Conservation (phyloP, 1,140 invertebrate species). For the Sarcophaga peregrina region DNA sequence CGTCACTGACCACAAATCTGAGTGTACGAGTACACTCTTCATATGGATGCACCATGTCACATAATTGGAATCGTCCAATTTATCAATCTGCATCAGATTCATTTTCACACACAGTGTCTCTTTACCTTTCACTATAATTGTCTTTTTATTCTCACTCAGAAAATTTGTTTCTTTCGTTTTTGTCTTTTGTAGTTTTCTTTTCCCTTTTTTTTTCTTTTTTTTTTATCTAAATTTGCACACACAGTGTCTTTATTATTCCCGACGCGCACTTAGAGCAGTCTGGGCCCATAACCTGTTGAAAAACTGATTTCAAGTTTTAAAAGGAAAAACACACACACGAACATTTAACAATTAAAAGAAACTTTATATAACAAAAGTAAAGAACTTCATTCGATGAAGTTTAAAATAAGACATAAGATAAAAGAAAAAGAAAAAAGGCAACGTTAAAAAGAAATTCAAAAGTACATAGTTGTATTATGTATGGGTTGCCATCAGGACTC, state of each 20-base stretch:
- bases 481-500: too few species aligned
- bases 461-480: too few species aligned
- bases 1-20: too few species aligned
- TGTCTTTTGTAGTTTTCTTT: not conserved
- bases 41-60: too few species aligned
- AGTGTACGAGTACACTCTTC: too few species aligned
- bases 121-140: too few species aligned
- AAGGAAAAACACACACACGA: not conserved
- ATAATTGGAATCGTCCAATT: too few species aligned
- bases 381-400: not conserved
- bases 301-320: not conserved
- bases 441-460: too few species aligned
- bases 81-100: too few species aligned
- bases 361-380: not conserved
- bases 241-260: not conserved
- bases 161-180: too few species aligned
- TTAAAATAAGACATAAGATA: too few species aligned
- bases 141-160: too few species aligned
- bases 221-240: not conserved
- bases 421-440: not conserved
- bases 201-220: not conserved
- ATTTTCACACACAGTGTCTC: conserved; percentile 10
- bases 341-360: not conserved
- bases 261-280: not conserved
- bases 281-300: not conserved